Evolutionary conservation across 2,888 invertebrate species (phyloP), one percentile per base, ranked within the genome.

Genomic region (Drosophila prolongata): DNA sequence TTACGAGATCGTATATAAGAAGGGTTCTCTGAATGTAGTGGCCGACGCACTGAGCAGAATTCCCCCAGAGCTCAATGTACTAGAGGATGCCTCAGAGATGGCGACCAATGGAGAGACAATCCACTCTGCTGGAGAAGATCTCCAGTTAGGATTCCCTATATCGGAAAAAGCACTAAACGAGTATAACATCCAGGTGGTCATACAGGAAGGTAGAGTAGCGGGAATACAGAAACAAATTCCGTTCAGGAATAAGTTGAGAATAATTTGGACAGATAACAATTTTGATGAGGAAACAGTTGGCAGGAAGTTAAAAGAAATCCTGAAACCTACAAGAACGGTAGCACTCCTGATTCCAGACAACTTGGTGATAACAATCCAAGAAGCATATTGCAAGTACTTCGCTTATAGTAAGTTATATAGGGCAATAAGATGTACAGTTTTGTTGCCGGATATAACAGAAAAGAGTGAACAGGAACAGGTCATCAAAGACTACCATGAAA

Each of bases 391-490:
- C n/a, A 55, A 43, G 27, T 55, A 43, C n/a, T 43, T 55, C 44
- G n/a, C 55, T 16, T 6, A 55, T n/a, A 42, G 27, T n/a, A 72
- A 66, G 35, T 16, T 38, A 35, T 54, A 44, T 16, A 34, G 16
- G 1, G 16, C 24, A n/a, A 14, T 55, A 2, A 55, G 55, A 43
- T 55, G 55, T 34, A 44, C 44, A 24, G 27, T 35, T 27, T 6
- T 30, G n/a, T 30, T 44, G 14, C 27, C 16, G 9, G 55, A 55
- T n/a, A 42, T 55, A 19, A 43, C n/a, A n/a, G 42, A 30, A n/a
- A 37, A 5, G 11, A 42, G 34, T 8, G 35, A 30, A n/a, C 42
- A 43, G n/a, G 52, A 50, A 59, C 14, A 59, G 30, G 30, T 30
- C 30, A 30, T 30, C 8, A 30, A 30, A 30, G 50, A 43, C 13